These are phyloP conservation scores for Polydrusus tereticollis DNA, from an alignment of 2,888 invertebrate species.

Conservation along the genomic window DNA sequence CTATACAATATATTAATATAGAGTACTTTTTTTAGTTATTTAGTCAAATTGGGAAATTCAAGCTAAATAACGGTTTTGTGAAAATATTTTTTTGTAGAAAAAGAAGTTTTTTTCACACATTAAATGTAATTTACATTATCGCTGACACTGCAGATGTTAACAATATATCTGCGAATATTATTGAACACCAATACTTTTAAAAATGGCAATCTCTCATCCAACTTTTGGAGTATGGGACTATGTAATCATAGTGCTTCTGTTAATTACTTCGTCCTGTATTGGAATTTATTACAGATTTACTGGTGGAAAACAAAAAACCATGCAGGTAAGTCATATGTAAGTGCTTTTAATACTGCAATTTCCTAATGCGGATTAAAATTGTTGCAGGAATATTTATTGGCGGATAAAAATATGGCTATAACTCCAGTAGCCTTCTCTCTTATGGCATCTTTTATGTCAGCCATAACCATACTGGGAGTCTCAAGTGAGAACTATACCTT, in stretches of 20 bases:
- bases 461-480: conserved; percentile 89
- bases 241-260: conserved; percentile 78
- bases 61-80: no score
- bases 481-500: conserved; percentile 88
- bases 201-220: conserved; percentile 48
- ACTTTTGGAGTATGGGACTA: conserved; percentile 81
- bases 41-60: no score
- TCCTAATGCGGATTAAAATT: no score
- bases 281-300: conserved; percentile 89
- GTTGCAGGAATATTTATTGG: conserved; percentile 86
- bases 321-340: conserved; percentile 71
- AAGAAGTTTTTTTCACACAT: background rate
- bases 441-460: conserved; percentile 96
- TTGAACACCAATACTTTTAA: background rate
- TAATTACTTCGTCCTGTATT: conserved; percentile 80
- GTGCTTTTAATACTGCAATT: background rate
- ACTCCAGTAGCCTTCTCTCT: conserved; percentile 88
- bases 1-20: background rate
- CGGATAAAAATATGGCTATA: conserved; percentile 84
- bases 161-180: background rate
- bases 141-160: background rate
- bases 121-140: background rate
- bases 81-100: background rate
- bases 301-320: conserved; percentile 87
- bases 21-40: background rate